Evolutionary conservation across 1,140 invertebrate species (phyloP).

Genomic region (Pseudomyrmex gracilis): DNA sequence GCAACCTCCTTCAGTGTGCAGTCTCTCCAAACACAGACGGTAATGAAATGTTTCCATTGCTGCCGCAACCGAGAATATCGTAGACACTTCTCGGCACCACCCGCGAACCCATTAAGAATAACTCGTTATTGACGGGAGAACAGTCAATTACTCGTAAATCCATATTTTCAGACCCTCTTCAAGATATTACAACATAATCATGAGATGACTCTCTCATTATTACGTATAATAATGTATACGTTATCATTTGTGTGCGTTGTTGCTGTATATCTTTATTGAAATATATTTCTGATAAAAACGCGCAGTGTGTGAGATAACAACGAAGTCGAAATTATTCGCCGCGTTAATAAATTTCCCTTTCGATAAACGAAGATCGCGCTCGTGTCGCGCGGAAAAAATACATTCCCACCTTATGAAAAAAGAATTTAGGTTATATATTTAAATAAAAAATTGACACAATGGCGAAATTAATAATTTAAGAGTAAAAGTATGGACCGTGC

Average conservation of each 20-base stretch:
- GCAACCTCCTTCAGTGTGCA: conserved; percentile 35
- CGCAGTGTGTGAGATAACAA: background rate
- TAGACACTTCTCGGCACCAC: conserved; percentile 42
- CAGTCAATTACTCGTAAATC: conserved; percentile 48
- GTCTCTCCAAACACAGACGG: conserved; percentile 61
- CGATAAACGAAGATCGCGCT: conserved; percentile 24
- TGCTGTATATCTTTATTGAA: background rate
- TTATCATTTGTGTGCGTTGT: background rate
- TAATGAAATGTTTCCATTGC: conserved; percentile 72
- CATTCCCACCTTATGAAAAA: background rate
- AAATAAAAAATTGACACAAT: background rate
- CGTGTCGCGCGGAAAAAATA: background rate
- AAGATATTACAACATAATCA: conserved; percentile 4
- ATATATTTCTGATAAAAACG: background rate
- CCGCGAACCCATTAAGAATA: conserved; percentile 68
- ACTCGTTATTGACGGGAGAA: conserved; percentile 63
- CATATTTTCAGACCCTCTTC: background rate
- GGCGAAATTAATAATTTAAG: background rate
- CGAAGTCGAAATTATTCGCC: background rate
- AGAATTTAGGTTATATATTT: conserved; percentile 57
- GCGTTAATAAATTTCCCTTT: background rate
- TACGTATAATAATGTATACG: background rate
- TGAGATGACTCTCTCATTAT: too few species aligned
- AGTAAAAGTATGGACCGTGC: conserved; percentile 32
- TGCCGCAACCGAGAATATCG: conserved; percentile 39